Conservation (phyloP, 1,140 invertebrate species). For the Harpegnathos saltator region DNA sequence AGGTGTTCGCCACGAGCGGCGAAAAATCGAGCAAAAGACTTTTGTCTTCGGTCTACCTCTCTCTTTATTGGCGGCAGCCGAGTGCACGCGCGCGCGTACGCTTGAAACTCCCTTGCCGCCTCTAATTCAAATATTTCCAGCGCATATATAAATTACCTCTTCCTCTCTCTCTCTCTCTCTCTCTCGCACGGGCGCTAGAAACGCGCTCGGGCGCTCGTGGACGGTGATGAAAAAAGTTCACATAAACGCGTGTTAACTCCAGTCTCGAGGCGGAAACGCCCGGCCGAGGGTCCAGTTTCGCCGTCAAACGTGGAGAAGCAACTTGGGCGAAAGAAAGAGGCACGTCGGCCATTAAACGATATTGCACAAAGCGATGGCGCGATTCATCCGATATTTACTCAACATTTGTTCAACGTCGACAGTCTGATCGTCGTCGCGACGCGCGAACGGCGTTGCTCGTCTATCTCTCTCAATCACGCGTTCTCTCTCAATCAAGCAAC, state of each 20-base stretch:
- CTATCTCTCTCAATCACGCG: conserved; percentile 11
- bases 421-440: neutral
- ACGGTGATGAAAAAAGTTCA: neutral
- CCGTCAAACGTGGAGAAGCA: too few species aligned
- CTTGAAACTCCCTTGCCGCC: conserved; percentile 9
- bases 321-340: too few species aligned
- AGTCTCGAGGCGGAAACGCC: neutral
- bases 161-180: neutral
- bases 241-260: neutral
- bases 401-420: neutral
- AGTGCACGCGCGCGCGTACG: neutral
- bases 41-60: conserved; percentile 53
- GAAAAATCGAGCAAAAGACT: conserved; percentile 64
- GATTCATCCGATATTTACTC: neutral
- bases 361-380: too few species aligned
- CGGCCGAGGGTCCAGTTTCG: too few species aligned
- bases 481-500: conserved; percentile 48
- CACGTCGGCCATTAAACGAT: too few species aligned
- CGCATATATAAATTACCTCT: neutral
- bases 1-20: conserved; percentile 62
- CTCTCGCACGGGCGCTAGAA: neutral
- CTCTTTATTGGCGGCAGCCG: conserved; percentile 48
- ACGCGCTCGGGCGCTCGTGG: neutral
- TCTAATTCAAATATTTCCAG: conserved; percentile 31
- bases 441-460: neutral